These are phyloP conservation scores for Prionailurus viverrinus DNA, from an alignment of 2,113 vertebrate genomes.

Conservation along the genomic window DNA sequence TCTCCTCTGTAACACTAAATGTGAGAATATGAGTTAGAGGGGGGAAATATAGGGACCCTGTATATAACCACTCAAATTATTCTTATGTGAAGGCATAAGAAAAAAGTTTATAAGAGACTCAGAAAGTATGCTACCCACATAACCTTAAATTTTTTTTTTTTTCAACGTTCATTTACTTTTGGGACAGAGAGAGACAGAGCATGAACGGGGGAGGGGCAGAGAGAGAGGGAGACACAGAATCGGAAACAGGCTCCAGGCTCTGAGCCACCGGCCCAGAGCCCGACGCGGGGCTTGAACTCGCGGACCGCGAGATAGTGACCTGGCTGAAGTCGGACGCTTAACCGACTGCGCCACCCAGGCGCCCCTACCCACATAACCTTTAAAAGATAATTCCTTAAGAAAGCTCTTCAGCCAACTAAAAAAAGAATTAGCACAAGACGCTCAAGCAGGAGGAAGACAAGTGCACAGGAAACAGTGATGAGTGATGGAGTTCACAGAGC, in stretches of 20 bases:
- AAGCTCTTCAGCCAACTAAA: not conserved
- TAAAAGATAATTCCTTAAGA: not conserved
- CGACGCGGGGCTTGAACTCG: too few species aligned
- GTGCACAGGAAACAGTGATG: not conserved
- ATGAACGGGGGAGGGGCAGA: too few species aligned
- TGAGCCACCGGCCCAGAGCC: too few species aligned
- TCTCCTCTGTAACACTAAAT: not conserved
- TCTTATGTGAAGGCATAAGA: not conserved
- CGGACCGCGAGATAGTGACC: too few species aligned
- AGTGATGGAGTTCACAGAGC: accelerated
- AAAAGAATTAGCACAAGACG: not conserved
- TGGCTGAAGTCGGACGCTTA: too few species aligned
- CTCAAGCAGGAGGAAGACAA: not conserved
- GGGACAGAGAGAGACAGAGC: too few species aligned
- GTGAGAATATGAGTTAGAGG: not conserved
- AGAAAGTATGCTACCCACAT: not conserved
- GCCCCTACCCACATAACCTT: not conserved
- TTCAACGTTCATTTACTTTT: too few species aligned
- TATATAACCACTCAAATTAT: not conserved
- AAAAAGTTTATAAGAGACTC: not conserved
- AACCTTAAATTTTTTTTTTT: not conserved
- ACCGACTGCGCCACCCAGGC: too few species aligned
- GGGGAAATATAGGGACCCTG: not conserved
- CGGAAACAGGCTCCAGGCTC: too few species aligned
- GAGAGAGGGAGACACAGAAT: too few species aligned